phyloP scores from a whole-genome alignment of 2,888 invertebrate species.

The Ceraclea dissimilis region DNA sequence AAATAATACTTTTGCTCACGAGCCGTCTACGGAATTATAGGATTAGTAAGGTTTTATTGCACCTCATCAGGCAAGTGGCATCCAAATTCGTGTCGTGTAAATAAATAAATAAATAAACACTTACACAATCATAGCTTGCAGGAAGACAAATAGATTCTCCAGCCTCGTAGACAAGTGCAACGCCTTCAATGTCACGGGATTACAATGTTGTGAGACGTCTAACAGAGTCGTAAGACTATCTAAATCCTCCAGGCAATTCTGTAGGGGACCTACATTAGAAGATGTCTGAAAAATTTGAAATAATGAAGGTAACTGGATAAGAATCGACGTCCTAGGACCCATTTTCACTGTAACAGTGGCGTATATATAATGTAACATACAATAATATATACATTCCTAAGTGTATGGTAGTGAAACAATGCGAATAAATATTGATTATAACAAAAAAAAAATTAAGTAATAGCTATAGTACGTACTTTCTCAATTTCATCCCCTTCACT shows the following conservation, averaged over 20 bases:
- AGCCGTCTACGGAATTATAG: too few species aligned
- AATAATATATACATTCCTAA: too few species aligned
- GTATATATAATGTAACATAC: too few species aligned
- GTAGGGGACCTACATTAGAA: not conserved
- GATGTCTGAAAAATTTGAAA: not conserved
- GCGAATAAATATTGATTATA: too few species aligned
- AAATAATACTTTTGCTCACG: too few species aligned
- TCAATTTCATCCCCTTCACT: not conserved
- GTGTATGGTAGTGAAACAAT: too few species aligned
- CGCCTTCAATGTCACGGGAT: slow-evolving; percentile 15
- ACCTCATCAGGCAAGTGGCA: too few species aligned
- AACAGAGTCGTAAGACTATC: slow-evolving; percentile 10
- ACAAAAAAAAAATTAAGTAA: too few species aligned
- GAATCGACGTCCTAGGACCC: slow-evolving; percentile 29
- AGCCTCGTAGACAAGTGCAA: slow-evolving; percentile 17
- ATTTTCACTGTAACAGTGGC: too few species aligned
- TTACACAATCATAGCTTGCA: slow-evolving; percentile 23
- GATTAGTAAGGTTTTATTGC: too few species aligned
- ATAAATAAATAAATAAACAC: slow-evolving; percentile 4
- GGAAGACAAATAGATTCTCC: slow-evolving; percentile 22
- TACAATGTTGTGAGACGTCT: not conserved
- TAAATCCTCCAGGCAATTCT: not conserved
- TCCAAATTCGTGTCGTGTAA: not conserved
- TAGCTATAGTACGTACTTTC: not conserved
- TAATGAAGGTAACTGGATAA: slow-evolving; percentile 24